A percentile compares a stretch with the other conserved stretches of the same genome.
Evolutionary conservation across 2,888 invertebrate species (phyloP).

Genomic region (Junonia oenone): DNA sequence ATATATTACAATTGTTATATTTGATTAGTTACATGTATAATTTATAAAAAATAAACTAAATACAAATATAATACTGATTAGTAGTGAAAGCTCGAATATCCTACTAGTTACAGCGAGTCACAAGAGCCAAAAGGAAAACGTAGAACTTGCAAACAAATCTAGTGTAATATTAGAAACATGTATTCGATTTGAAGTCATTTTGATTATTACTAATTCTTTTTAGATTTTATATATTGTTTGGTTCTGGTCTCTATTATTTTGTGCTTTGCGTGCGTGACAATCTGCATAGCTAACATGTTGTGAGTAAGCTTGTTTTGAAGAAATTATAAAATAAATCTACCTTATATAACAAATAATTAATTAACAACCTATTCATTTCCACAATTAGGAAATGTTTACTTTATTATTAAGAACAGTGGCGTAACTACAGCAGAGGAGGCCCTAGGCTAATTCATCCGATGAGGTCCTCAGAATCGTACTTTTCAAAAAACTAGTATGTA

Average conservation of each 20-base stretch:
- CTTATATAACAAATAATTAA: no score
- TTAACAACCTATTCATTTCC: no score
- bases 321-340: not conserved
- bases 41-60: no score
- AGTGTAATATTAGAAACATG: conserved; percentile 7
- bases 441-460: no score
- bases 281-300: not conserved
- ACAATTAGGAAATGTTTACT: no score
- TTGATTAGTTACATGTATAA: no score
- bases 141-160: conserved; percentile 15
- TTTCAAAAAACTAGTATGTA: no score
- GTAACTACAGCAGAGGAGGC: no score
- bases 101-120: conserved; percentile 6
- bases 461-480: no score
- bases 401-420: no score
- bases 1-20: no score
- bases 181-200: conserved; percentile 15
- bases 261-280: no score
- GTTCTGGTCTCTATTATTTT: not conserved
- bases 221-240: not conserved
- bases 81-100: conserved; percentile 1
- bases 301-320: not conserved
- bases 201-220: conserved; percentile 6
- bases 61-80: not conserved
- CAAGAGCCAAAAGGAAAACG: conserved; percentile 12